Conservation (phyloP, 2,888 invertebrate species). For the Leptopterna dolabrata region DNA sequence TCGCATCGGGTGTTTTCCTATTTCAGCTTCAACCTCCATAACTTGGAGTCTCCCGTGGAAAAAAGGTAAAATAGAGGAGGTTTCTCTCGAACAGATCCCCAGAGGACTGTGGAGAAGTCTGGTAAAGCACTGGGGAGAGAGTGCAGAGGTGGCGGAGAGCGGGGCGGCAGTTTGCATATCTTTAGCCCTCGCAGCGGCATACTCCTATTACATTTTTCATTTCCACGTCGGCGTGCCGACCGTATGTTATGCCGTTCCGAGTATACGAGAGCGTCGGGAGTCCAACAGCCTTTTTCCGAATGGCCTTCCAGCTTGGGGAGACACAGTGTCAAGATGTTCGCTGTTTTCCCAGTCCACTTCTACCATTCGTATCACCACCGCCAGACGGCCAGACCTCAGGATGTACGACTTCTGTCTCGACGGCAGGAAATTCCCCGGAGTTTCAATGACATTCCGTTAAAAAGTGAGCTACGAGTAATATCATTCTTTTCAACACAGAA, state of each 20-base stretch:
- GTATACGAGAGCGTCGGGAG: conserved; percentile 14
- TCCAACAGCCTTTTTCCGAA: not conserved
- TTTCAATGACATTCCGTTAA: too few relatives aligned
- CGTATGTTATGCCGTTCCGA: conserved; percentile 41
- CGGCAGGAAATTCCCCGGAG: too few relatives aligned
- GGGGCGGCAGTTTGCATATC: conserved; percentile 34
- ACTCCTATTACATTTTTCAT: conserved; percentile 36
- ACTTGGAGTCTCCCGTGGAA: not conserved
- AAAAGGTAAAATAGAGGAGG: not conserved
- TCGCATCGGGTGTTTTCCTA: not conserved
- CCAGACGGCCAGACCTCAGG: too few relatives aligned
- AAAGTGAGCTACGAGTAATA: too few relatives aligned
- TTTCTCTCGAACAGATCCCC: not conserved
- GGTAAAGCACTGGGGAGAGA: not conserved
- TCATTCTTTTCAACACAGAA: too few relatives aligned
- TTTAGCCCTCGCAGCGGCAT: conserved; percentile 2
- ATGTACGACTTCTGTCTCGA: too few relatives aligned
- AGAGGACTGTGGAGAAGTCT: not conserved
- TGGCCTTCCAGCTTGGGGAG: not conserved
- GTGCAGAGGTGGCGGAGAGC: not conserved
- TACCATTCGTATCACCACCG: too few relatives aligned
- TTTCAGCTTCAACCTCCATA: not conserved
- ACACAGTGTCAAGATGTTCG: conserved; percentile 31
- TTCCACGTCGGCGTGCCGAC: conserved; percentile 41
- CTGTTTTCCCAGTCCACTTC: not conserved